phyloP scores from a whole-genome alignment of 2,888 invertebrate genomes.

The Agonopterix arenella region DNA sequence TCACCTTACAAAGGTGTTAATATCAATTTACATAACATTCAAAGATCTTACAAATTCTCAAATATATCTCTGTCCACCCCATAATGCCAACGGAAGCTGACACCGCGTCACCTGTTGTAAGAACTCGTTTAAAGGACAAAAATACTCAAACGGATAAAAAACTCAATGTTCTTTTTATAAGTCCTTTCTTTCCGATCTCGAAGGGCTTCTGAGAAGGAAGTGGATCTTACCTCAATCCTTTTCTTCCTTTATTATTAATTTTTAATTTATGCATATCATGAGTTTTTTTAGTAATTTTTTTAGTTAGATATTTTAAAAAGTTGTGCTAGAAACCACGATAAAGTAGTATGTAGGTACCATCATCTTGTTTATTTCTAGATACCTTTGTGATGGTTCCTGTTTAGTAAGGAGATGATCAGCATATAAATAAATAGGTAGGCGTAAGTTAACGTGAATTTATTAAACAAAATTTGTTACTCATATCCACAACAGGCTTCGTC shows the following conservation, averaged over 20 bases:
- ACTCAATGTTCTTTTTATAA: slow-evolving; percentile 12
- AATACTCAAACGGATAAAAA: slow-evolving; percentile 1
- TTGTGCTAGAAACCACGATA: too few species aligned
- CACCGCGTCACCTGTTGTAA: neutral
- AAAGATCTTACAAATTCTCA: neutral
- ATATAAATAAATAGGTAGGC: too few species aligned
- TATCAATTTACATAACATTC: neutral
- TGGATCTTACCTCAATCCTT: slow-evolving; percentile 3
- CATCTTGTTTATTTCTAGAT: too few species aligned
- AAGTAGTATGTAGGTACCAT: too few species aligned
- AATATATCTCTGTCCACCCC: neutral
- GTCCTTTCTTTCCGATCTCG: slow-evolving; percentile 9
- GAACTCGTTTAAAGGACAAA: slow-evolving; percentile 1
- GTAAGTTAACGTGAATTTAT: too few species aligned
- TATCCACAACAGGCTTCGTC: too few species aligned
- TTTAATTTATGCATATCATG: neutral
- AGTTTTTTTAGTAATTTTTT: neutral
- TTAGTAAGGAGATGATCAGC: too few species aligned
- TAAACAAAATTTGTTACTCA: too few species aligned
- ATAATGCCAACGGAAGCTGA: slow-evolving; percentile 2
- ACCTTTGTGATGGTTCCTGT: too few species aligned
- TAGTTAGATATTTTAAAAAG: too few species aligned
- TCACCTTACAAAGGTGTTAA: neutral
- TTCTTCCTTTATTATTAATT: neutral
- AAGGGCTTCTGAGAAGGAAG: slow-evolving; percentile 20